Evolutionary conservation across 2,888 invertebrate genomes (phyloP).

Genomic region (Lagria hirta): DNA sequence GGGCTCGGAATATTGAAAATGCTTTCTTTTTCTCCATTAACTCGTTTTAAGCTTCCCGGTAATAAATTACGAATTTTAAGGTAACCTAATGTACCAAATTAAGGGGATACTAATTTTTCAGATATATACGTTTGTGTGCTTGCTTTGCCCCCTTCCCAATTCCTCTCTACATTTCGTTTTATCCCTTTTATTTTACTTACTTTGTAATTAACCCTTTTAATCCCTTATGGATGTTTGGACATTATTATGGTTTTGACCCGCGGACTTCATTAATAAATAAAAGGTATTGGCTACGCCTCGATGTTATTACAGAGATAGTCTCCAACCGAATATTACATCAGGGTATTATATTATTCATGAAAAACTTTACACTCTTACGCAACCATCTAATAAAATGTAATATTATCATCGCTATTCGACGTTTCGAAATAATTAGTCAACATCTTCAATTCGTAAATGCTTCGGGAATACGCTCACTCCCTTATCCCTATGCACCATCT

Average conservation of each 20-base stretch:
- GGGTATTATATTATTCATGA: slow-evolving; percentile 29
- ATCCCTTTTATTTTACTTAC: slow-evolving; percentile 48
- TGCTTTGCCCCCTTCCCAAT: slow-evolving; percentile 20
- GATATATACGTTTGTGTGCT: slow-evolving; percentile 34
- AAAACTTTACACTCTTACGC: slow-evolving; percentile 26
- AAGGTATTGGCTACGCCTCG: slow-evolving; percentile 28
- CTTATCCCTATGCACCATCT: slow-evolving; percentile 10
- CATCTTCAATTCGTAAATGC: not conserved
- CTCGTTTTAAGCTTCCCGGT: slow-evolving; percentile 43
- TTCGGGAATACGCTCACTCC: slow-evolving; percentile 5
- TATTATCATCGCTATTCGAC: slow-evolving; percentile 1
- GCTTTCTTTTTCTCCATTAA: slow-evolving; percentile 47
- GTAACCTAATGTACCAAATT: slow-evolving; percentile 51
- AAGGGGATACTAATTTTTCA: slow-evolving; percentile 50
- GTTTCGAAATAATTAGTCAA: slow-evolving; percentile 8
- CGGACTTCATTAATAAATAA: slow-evolving; percentile 43
- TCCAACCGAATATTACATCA: slow-evolving; percentile 26
- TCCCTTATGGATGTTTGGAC: slow-evolving; percentile 46
- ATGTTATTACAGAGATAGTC: slow-evolving; percentile 25
- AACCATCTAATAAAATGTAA: slow-evolving; percentile 3
- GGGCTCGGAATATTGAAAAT: slow-evolving; percentile 38
- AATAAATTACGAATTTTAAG: slow-evolving; percentile 53
- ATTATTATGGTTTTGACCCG: slow-evolving; percentile 42
- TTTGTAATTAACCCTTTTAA: slow-evolving; percentile 47
- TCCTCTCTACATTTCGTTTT: slow-evolving; percentile 22